Conservation (phyloP, 2,888 invertebrate species). For the Neelides folsomi region DNA sequence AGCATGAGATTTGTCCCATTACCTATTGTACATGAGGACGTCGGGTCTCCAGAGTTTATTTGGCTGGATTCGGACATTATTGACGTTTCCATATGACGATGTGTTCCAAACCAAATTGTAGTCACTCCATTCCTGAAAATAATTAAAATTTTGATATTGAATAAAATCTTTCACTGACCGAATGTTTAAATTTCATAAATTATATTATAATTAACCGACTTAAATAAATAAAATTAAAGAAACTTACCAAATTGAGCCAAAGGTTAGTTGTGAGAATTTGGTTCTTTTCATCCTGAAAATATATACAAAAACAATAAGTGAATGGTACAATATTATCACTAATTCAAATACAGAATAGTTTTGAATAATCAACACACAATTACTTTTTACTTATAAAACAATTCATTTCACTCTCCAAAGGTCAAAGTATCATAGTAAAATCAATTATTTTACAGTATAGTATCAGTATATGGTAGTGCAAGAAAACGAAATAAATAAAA, state of each 20-base stretch:
- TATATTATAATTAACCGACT: neutral
- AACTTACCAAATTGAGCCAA: constrained; percentile 95
- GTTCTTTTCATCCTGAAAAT: constrained; percentile 96
- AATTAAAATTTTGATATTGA: neutral
- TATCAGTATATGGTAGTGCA: no score
- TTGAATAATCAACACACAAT: no score
- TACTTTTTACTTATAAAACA: no score
- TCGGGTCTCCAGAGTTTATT: constrained; percentile 97
- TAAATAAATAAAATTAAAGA: no score
- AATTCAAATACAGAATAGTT: no score
- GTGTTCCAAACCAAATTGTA: constrained; percentile 95
- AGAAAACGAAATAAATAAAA: no score
- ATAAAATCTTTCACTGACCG: no score
- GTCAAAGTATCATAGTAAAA: no score
- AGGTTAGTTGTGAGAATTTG: constrained; percentile 96
- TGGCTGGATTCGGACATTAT: constrained; percentile 85
- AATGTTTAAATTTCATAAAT: no score
- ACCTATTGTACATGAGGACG: constrained; percentile 99
- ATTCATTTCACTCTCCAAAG: no score
- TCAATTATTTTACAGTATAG: no score
- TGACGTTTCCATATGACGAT: constrained; percentile 84
- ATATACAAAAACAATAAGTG: constrained; percentile 41
- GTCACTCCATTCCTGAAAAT: constrained; percentile 86
- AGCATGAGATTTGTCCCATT: constrained; percentile 34
- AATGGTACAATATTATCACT: neutral